Base-by-base conservation (phyloP, 1,140 invertebrate genomes). In the Octopus sinensis region DNA sequence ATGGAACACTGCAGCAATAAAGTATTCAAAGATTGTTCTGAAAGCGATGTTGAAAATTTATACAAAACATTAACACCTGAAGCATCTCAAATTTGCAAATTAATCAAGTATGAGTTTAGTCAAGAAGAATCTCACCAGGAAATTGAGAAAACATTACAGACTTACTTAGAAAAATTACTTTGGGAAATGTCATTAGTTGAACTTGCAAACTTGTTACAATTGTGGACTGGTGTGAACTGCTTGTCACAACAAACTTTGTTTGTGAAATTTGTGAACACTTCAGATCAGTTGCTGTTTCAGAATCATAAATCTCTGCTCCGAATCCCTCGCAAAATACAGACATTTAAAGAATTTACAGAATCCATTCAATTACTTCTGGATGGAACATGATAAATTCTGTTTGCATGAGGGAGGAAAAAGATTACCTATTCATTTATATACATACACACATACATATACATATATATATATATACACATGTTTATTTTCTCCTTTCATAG, bases 221-320 rank as follows among this genome's bases (percentile, higher is more conserved):
- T 23, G 30, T 77, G 76, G 76, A 77, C 76, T 30, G 76, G 76
- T 77, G 76, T 53, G 17, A 53, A 77, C 76, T 77, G 76, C 76
- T 13, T 77, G 76, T 77, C 43, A 52, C 76, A 77, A 77, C 30
- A 77, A 13, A 51, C 76, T 6, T 53, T 77, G 43, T 51, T 77
- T 53, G 76, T 77, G 30, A 77, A 77, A 77, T 77, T 77, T 77
- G 52, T 53, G 13, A 52, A 13, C 52, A 17, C 12, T 53, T 6
- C 43, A 5, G 43, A 77, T 17, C n/a, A 77, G 17, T 6, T 77
- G 4, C 30, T 23, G 9, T 77, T 77, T 53, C 23, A 77, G 30
- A 77, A 77, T 77, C 4, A 52, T 51, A 77, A 77, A 51, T 77
- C 23, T 51, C 76, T 77, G 7, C 43, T 77, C 4, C 52, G 76